A percentile compares a stretch with the other conserved stretches of the same genome.
phyloP scores from a whole-genome alignment of 2,113 vertebrate species.

The Oryzias celebensis region DNA sequence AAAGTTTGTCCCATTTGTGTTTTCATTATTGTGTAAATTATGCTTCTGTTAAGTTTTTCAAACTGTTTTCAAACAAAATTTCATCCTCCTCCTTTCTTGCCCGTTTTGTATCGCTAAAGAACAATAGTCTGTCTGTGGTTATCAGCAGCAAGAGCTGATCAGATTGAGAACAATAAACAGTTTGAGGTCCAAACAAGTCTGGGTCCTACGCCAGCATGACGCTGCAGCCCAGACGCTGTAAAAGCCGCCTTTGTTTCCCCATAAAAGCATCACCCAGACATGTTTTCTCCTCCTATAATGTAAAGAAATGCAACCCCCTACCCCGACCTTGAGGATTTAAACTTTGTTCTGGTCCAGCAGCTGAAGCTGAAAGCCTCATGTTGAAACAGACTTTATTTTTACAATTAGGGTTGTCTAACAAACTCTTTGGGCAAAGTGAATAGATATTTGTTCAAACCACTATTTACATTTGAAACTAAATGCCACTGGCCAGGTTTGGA shows the following conservation, averaged over 20 bases:
- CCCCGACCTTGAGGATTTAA: no score
- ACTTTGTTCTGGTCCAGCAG: no score
- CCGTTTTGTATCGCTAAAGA: slow-evolving; percentile 1
- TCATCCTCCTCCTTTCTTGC: not conserved
- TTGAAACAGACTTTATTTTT: no score
- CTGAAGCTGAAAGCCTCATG: no score
- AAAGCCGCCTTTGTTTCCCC: slow-evolving; percentile 52
- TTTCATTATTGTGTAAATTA: no score
- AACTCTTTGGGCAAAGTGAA: no score
- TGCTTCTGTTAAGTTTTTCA: no score
- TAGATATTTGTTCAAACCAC: no score
- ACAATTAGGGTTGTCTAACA: no score
- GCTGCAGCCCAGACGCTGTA: slow-evolving; percentile 10
- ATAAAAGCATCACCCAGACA: slow-evolving; percentile 18
- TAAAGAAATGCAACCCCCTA: slow-evolving; percentile 11
- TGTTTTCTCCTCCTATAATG: slow-evolving; percentile 2
- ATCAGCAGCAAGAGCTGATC: slow-evolving; percentile 18
- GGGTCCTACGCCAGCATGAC: slow-evolving; percentile 29
- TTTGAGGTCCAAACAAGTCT: slow-evolving; percentile 47
- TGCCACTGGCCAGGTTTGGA: no score
- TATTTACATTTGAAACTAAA: no score
- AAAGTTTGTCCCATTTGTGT: no score
- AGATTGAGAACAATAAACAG: slow-evolving; percentile 32
- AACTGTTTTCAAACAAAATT: not conserved
- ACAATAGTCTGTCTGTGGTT: slow-evolving; percentile 8